These are phyloP conservation scores for Drosophila flavopinicola DNA, from an alignment of 2,888 invertebrate genomes.

Conservation along the genomic window DNA sequence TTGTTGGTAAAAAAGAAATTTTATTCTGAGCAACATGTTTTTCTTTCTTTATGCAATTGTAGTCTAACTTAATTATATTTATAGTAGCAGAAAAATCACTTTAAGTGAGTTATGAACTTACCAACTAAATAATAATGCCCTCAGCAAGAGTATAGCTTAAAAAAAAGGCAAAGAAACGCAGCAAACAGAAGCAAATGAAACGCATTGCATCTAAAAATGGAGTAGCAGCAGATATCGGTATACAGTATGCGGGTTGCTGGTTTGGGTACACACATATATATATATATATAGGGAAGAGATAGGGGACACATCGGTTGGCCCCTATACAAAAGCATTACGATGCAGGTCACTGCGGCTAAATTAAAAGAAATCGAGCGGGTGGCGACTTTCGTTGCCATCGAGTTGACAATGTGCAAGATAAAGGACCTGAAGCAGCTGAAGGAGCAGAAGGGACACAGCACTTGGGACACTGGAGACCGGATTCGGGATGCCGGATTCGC, in stretches of 20 bases:
- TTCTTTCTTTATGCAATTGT: too few species aligned
- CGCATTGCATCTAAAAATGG: slow-evolving; percentile 48
- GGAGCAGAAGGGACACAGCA: too few species aligned
- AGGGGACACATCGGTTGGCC: slow-evolving; percentile 13
- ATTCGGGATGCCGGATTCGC: slow-evolving; percentile 5
- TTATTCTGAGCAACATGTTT: too few species aligned
- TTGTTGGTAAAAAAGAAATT: too few species aligned
- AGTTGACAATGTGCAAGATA: slow-evolving; percentile 32
- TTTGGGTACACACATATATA: neutral
- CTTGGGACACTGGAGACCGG: slow-evolving; percentile 1
- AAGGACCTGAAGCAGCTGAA: too few species aligned
- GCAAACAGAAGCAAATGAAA: slow-evolving; percentile 25
- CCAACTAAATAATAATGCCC: too few species aligned
- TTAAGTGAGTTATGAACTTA: too few species aligned
- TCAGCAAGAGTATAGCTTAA: neutral
- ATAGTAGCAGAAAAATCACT: too few species aligned
- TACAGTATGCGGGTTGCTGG: neutral
- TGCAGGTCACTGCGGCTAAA: slow-evolving; percentile 73
- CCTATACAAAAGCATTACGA: slow-evolving; percentile 46
- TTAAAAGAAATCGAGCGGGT: slow-evolving; percentile 67
- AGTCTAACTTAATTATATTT: too few species aligned
- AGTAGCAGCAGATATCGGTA: slow-evolving; percentile 8
- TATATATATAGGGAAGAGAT: neutral
- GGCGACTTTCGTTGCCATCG: slow-evolving; percentile 24
- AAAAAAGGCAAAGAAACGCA: neutral